Evolutionary conservation across 2,797 vertebrate genomes (phyloP).

Genomic region (Darevskia nairensis): DNA sequence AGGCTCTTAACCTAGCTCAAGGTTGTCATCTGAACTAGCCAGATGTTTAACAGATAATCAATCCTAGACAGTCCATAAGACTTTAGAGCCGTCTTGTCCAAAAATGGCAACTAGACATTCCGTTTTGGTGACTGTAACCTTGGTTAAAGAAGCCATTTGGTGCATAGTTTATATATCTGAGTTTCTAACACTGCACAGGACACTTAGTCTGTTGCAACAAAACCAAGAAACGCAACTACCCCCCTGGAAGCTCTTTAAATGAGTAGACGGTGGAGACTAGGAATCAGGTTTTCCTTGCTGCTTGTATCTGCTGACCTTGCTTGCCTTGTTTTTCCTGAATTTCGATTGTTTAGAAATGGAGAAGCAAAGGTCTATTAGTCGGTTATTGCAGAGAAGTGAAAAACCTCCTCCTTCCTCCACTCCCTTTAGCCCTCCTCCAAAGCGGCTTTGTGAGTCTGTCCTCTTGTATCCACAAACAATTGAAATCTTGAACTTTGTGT

Average conservation of each 20-base stretch:
- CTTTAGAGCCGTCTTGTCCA: too few relatives aligned
- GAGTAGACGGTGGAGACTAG: not conserved
- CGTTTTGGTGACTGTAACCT: too few relatives aligned
- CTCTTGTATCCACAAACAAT: slow-evolving; percentile 36
- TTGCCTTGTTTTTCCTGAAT: slow-evolving; percentile 27
- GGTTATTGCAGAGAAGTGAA: not conserved
- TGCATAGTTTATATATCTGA: too few relatives aligned
- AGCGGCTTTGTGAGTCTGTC: slow-evolving; percentile 45
- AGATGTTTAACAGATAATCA: too few relatives aligned
- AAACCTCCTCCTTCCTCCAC: slow-evolving; percentile 42
- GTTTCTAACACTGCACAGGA: too few relatives aligned
- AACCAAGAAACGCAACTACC: too few relatives aligned
- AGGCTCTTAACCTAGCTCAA: too few relatives aligned
- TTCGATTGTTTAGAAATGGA: slow-evolving; percentile 9
- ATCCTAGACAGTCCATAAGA: too few relatives aligned
- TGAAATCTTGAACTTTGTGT: not conserved
- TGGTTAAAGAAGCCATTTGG: too few relatives aligned
- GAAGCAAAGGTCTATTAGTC: not conserved
- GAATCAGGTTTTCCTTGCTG: not conserved
- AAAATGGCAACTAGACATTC: too few relatives aligned
- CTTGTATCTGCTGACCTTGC: not conserved
- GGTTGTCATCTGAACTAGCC: too few relatives aligned
- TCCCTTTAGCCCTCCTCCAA: slow-evolving; percentile 43
- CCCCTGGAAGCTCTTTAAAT: slow-evolving; percentile 28
- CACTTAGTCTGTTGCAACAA: slow-evolving; percentile 31